Conservation (phyloP, 2,113 vertebrate species). For the Morphnarchus princeps region DNA sequence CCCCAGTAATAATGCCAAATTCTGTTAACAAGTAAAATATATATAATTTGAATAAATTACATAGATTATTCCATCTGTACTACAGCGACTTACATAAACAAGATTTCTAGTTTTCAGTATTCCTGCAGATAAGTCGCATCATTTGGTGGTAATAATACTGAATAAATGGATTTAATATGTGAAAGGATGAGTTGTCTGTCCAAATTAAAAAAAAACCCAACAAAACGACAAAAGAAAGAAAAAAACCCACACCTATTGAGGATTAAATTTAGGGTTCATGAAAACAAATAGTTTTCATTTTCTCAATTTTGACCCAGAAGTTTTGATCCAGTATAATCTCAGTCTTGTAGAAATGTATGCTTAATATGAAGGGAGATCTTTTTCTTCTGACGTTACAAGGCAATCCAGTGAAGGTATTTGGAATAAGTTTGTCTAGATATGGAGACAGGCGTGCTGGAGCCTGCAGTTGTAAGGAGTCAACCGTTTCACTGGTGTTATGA, state of each 20-base stretch:
- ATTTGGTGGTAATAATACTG: not conserved
- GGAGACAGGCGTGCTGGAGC: not conserved
- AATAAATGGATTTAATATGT: constrained; percentile 4
- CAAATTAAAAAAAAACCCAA: not conserved
- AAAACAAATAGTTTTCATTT: not conserved
- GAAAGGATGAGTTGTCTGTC: not conserved
- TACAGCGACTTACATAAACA: not conserved
- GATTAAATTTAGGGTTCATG: not conserved
- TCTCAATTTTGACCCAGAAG: not conserved
- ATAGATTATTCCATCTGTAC: not conserved
- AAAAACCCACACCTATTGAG: not conserved
- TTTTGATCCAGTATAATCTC: not conserved
- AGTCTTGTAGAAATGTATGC: not conserved
- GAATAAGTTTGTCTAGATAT: not conserved
- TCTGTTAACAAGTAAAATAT: not conserved
- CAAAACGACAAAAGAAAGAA: not conserved
- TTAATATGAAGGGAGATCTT: not conserved
- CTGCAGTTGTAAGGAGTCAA: not conserved
- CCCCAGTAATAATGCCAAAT: not conserved
- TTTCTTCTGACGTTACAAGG: accelerated
- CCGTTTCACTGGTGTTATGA: not conserved
- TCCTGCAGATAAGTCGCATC: not conserved
- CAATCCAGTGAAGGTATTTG: not conserved
- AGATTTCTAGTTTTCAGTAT: not conserved
- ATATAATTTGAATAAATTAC: not conserved